These are phyloP conservation scores for Gavialis gangeticus DNA, from an alignment of 2,113 vertebrate genomes.

Conservation along the genomic window DNA sequence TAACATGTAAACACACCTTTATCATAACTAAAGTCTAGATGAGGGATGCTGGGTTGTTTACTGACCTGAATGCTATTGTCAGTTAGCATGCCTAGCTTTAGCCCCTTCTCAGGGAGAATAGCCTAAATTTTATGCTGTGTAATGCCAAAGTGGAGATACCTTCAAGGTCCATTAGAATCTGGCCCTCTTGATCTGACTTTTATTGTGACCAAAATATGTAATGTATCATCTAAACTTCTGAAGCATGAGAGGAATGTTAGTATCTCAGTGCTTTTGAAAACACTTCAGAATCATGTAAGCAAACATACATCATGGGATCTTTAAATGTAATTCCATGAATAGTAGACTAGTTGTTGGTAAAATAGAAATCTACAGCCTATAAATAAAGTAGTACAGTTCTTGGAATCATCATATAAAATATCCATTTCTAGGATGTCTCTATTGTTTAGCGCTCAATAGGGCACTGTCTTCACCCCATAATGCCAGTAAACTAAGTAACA, in stretches of 20 bases:
- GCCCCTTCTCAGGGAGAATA: too few species aligned
- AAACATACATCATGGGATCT: neutral
- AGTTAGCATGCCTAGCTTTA: too few species aligned
- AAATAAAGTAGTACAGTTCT: neutral
- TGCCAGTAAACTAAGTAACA: too few species aligned
- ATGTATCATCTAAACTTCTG: neutral
- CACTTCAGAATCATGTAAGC: neutral
- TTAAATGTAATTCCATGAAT: too few species aligned
- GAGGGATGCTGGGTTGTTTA: too few species aligned
- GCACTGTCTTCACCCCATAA: neutral
- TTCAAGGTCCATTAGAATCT: neutral
- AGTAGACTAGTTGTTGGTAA: neutral
- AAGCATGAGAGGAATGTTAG: neutral
- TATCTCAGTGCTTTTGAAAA: neutral
- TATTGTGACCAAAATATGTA: neutral
- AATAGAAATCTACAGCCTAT: slow-evolving; percentile 2
- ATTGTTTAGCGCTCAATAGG: neutral
- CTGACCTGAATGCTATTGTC: too few species aligned
- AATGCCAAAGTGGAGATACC: too few species aligned
- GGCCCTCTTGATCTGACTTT: neutral
- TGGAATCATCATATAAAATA: neutral
- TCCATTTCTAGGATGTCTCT: neutral
- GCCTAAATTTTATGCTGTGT: too few species aligned
- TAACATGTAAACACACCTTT: too few species aligned
- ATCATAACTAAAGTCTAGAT: too few species aligned